These are phyloP conservation scores for Corynorhinus townsendii DNA, from an alignment of 2,113 vertebrate genomes.

Conservation along the genomic window DNA sequence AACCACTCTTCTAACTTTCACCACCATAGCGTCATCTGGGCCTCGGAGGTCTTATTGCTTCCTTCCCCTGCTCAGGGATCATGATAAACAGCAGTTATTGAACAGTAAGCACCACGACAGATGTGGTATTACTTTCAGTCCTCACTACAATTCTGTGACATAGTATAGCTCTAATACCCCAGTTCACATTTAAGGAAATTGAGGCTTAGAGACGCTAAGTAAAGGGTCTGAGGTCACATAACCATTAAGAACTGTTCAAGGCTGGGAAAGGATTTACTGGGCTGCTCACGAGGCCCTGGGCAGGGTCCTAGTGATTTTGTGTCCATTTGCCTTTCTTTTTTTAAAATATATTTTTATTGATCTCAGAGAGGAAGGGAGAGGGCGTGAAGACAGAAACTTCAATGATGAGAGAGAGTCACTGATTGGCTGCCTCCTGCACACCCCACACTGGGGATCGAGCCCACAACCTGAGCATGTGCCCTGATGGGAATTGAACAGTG, in stretches of 20 bases:
- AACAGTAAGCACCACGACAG: neutral
- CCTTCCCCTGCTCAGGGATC: neutral
- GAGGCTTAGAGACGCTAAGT: neutral
- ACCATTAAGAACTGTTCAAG: neutral
- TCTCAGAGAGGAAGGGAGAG: neutral
- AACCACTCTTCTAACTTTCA: neutral
- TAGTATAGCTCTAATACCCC: too few relatives aligned
- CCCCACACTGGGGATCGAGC: neutral
- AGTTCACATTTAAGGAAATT: neutral
- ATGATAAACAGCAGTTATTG: neutral
- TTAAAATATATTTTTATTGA: neutral
- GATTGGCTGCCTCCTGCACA: neutral
- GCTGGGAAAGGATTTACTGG: neutral
- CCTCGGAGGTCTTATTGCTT: neutral
- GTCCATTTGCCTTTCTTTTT: neutral
- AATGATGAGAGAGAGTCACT: neutral
- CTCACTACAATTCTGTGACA: neutral
- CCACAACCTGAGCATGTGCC: neutral
- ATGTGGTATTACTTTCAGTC: neutral
- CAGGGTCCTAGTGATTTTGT: neutral
- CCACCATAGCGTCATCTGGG: neutral
- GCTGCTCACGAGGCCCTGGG: neutral
- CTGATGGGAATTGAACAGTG: neutral
- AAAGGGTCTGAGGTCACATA: neutral
- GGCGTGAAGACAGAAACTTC: neutral